Conservation (phyloP, 2,113 vertebrate species). For the Hemibagrus wyckioides region DNA sequence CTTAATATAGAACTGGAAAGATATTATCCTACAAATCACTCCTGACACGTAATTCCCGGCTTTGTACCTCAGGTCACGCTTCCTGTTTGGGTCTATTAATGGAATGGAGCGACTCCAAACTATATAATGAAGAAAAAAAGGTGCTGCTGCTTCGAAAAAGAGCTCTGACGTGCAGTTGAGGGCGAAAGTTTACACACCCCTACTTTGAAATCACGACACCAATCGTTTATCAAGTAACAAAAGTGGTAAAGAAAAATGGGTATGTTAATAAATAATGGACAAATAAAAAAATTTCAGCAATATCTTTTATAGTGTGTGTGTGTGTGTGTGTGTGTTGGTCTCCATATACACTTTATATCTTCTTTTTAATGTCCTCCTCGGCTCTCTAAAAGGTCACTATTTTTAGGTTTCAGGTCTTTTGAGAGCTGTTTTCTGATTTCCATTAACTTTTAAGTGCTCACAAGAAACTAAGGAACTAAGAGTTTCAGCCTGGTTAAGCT, state of each 20-base stretch:
- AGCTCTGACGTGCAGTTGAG: background rate
- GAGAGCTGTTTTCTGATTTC: background rate
- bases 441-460: background rate
- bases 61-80: background rate
- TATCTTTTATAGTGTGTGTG: background rate
- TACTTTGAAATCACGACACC: background rate
- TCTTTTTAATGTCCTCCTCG: background rate
- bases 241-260: background rate
- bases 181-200: background rate
- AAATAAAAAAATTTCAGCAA: background rate
- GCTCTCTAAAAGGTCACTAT: background rate
- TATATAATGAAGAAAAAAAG: background rate
- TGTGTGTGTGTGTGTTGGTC: background rate
- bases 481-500: background rate
- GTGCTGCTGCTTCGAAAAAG: background rate
- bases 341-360: background rate
- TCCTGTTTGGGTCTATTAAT: constrained; percentile 1
- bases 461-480: too few relatives aligned
- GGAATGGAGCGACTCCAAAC: background rate
- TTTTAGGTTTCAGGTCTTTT: background rate
- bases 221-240: background rate
- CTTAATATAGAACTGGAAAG: background rate
- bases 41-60: background rate
- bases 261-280: background rate
- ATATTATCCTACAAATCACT: background rate